Conservation (phyloP, 2,888 invertebrate genomes). For the Alloscopus bannaensis region DNA sequence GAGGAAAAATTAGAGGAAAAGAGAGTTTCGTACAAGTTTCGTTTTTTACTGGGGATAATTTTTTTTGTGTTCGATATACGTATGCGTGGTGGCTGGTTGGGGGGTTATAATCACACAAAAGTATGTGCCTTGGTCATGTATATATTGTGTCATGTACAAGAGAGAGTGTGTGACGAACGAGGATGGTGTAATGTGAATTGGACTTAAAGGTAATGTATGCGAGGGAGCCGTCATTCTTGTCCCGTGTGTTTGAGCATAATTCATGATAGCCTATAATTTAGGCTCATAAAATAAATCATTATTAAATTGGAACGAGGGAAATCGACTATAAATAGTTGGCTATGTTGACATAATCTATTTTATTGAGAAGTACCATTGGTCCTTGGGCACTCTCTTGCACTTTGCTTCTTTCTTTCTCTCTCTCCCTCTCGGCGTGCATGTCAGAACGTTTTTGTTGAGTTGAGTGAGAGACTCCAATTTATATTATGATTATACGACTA, state of each 20-base stretch:
- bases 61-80: conserved; percentile 9
- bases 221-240: conserved; percentile 70
- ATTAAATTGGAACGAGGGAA: conserved; percentile 73
- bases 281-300: conserved; percentile 74
- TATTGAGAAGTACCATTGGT: conserved; percentile 71
- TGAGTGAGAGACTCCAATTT: conserved; percentile 57
- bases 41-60: conserved; percentile 20
- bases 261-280: conserved; percentile 73
- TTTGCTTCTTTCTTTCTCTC: no score
- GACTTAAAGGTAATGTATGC: conserved; percentile 53
- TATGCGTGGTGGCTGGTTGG: no score
- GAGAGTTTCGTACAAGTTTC: conserved; percentile 3
- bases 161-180: conserved; percentile 16
- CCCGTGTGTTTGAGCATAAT: conserved; percentile 72
- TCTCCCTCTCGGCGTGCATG: no score
- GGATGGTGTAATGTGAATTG: conserved; percentile 30
- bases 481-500: conserved; percentile 67
- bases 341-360: conserved; percentile 73
- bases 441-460: no score
- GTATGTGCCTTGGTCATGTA: no score
- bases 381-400: conserved; percentile 55
- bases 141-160: conserved; percentile 24
- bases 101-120: no score
- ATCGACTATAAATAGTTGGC: conserved; percentile 73
- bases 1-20: conserved; percentile 9